Percentiles rank a stretch among this genome's conserved stretches.
phyloP scores from a whole-genome alignment of 2,113 vertebrate genomes.

The Glaucomys volans region DNA sequence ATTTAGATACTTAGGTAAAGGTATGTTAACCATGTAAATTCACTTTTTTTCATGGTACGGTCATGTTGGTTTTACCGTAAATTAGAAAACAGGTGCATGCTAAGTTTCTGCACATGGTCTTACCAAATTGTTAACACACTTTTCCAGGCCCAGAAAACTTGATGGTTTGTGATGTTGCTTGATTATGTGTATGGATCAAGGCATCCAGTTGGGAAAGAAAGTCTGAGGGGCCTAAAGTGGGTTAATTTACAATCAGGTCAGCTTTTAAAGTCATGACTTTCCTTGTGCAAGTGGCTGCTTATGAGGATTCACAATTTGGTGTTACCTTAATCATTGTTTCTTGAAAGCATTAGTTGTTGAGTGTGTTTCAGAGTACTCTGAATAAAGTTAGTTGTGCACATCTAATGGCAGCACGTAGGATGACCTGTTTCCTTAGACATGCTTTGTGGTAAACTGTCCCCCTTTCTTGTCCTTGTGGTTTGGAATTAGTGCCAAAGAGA shows the following conservation, averaged over 20 bases:
- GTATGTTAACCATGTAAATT: not conserved
- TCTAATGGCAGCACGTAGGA: not conserved
- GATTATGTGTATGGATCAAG: not conserved
- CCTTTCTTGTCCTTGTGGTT: conserved; percentile 41
- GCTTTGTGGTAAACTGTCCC: conserved; percentile 17
- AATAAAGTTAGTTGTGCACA: not conserved
- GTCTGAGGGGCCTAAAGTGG: not conserved
- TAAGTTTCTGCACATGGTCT: not conserved
- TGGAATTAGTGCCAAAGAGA: conserved; percentile 38
- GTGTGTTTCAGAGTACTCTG: not conserved
- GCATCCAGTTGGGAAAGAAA: not conserved
- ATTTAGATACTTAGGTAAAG: not conserved
- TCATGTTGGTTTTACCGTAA: not conserved
- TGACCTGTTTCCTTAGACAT: not conserved
- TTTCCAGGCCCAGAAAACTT: not conserved
- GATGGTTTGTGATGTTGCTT: not conserved
- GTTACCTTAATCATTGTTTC: not conserved
- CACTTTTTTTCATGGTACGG: not conserved
- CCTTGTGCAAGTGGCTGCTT: not conserved
- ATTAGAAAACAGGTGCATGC: not conserved
- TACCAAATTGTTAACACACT: not conserved
- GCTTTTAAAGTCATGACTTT: not conserved
- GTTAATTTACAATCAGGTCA: not conserved
- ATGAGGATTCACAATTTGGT: not conserved
- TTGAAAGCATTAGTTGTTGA: not conserved